Percentiles rank a stretch among this genome's conserved stretches.
Evolutionary conservation across 2,888 invertebrate species (phyloP).

Genomic region (Leptinotarsa haldemani): DNA sequence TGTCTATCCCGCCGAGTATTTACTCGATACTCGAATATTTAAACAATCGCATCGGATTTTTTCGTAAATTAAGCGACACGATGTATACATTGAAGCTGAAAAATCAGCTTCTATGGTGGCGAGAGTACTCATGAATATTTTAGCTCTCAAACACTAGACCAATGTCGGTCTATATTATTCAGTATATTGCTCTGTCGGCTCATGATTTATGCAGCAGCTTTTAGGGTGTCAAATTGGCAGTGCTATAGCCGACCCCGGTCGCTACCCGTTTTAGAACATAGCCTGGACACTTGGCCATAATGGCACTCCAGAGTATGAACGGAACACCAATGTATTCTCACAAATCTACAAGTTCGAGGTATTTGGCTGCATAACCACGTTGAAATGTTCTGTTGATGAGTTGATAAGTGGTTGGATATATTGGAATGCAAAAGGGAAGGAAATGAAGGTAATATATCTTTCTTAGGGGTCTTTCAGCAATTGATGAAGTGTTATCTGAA

Average conservation of each 20-base stretch:
- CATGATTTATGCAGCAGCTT: conserved; percentile 65
- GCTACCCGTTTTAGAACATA: conserved; percentile 41
- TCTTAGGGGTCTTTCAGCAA: too few relatives aligned
- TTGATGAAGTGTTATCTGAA: too few relatives aligned
- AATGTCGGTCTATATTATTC: conserved; percentile 66
- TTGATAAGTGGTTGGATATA: too few relatives aligned
- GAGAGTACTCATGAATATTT: conserved; percentile 64
- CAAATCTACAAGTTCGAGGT: conserved; percentile 6
- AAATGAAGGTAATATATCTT: too few relatives aligned
- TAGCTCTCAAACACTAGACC: conserved; percentile 66
- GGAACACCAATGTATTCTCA: background rate
- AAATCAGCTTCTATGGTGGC: conserved; percentile 48
- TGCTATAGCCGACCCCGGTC: conserved; percentile 47
- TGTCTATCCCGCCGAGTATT: background rate
- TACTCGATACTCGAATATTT: conserved; percentile 21
- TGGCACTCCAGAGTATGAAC: conserved; percentile 36
- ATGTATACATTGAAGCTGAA: conserved; percentile 43
- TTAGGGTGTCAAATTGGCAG: conserved; percentile 66
- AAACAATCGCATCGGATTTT: conserved; percentile 24
- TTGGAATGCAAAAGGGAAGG: too few relatives aligned
- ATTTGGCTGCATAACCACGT: background rate
- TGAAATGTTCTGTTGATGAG: too few relatives aligned
- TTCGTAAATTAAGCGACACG: conserved; percentile 41
- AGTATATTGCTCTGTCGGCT: conserved; percentile 65
- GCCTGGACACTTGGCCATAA: conserved; percentile 38